A percentile compares a stretch with the other conserved stretches of the same genome.
phyloP scores from a whole-genome alignment of 2,797 vertebrate genomes.

The Fringilla coelebs region DNA sequence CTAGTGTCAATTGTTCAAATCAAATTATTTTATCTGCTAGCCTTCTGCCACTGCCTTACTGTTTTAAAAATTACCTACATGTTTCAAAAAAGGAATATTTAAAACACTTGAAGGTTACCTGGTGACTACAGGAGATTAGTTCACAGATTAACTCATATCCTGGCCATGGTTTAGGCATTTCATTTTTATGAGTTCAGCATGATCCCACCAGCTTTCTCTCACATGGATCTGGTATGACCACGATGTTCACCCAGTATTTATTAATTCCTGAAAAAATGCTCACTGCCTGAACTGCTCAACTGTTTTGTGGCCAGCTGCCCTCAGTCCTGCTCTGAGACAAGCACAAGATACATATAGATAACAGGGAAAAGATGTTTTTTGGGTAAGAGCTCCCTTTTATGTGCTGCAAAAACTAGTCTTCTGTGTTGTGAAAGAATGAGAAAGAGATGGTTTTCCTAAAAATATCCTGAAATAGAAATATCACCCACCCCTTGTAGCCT shows the following conservation, averaged over 20 bases:
- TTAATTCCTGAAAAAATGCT: background rate
- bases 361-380: background rate
- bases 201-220: background rate
- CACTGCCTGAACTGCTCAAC: background rate
- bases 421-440: background rate
- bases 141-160: background rate
- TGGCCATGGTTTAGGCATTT: background rate
- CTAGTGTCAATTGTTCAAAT: background rate
- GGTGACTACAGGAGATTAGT: background rate
- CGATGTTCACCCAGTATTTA: background rate
- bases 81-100: background rate
- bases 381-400: background rate
- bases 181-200: background rate
- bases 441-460: background rate
- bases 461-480: background rate
- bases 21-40: background rate
- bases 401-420: background rate
- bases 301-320: background rate
- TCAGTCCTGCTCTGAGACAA: background rate
- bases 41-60: background rate
- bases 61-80: background rate
- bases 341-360: accelerated
- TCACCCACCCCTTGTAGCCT: background rate
- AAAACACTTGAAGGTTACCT: background rate
- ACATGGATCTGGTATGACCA: background rate